Percentiles rank a stretch among this genome's conserved stretches.
phyloP scores from a whole-genome alignment of 2,888 invertebrate species.

The Parnassius smintheus region DNA sequence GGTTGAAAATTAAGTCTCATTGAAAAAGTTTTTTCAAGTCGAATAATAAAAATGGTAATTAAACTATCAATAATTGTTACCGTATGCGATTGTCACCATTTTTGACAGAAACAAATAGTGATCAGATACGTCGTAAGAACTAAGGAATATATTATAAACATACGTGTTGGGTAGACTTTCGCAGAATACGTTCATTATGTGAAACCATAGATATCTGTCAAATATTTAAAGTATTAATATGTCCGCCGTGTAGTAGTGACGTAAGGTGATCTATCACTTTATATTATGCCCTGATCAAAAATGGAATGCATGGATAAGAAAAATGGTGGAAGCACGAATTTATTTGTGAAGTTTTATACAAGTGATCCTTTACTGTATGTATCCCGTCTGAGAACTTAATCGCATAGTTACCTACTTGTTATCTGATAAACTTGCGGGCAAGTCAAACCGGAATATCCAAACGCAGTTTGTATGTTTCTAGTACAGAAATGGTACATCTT shows the following conservation, averaged over 20 bases:
- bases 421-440: too few species aligned
- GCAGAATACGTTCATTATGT: slow-evolving; percentile 38
- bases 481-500: too few species aligned
- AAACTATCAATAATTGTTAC: slow-evolving; percentile 31
- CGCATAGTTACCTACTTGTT: too few species aligned
- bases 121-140: slow-evolving; percentile 48
- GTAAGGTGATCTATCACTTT: too few species aligned
- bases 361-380: background rate
- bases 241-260: too few species aligned
- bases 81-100: slow-evolving; percentile 50
- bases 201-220: slow-evolving; percentile 42
- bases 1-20: too few species aligned
- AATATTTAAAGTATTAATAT: background rate
- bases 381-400: too few species aligned
- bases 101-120: slow-evolving; percentile 50
- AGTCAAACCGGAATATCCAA: too few species aligned
- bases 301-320: background rate
- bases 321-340: background rate
- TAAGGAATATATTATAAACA: slow-evolving; percentile 47
- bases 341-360: background rate
- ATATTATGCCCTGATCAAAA: too few species aligned
- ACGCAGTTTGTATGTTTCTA: too few species aligned
- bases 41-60: too few species aligned
- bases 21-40: too few species aligned
- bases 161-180: slow-evolving; percentile 48